Conservation (phyloP, 2,888 invertebrate genomes). For the Calameuta idolon region DNA sequence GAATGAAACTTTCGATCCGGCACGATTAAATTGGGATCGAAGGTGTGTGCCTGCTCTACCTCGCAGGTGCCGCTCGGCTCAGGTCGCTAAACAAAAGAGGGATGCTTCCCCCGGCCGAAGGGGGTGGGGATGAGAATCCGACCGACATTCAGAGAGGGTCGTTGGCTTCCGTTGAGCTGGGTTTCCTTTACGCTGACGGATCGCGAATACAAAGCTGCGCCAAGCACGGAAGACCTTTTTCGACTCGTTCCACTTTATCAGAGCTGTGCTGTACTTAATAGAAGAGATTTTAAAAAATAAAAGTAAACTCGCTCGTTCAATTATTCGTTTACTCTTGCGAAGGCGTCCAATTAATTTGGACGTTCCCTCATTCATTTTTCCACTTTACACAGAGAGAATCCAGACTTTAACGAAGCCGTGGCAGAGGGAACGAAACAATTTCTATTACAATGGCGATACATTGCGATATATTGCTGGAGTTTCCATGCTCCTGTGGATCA, state of each 20-base stretch:
- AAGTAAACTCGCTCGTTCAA: not conserved
- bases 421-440: not conserved
- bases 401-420: not conserved
- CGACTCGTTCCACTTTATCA: not conserved
- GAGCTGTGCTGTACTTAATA: not conserved
- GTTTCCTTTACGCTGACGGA: not conserved
- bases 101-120: too few species aligned
- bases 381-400: not conserved
- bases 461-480: not conserved
- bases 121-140: not conserved
- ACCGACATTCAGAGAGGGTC: not conserved
- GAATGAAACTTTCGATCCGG: not conserved
- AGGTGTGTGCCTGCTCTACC: slow-evolving; percentile 12
- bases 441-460: not conserved
- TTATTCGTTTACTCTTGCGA: not conserved
- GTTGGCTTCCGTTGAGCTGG: not conserved
- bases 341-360: not conserved
- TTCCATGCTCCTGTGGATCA: too few species aligned
- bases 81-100: not conserved
- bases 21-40: slow-evolving; percentile 19
- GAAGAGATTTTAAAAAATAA: not conserved
- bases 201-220: too few species aligned
- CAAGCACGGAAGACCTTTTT: too few species aligned
- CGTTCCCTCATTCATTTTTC: not conserved
- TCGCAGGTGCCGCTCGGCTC: slow-evolving; percentile 4